A percentile compares a stretch with the other conserved stretches of the same genome.
Conservation (phyloP, 2,888 invertebrate species). For the Lacanobia wlatinum region DNA sequence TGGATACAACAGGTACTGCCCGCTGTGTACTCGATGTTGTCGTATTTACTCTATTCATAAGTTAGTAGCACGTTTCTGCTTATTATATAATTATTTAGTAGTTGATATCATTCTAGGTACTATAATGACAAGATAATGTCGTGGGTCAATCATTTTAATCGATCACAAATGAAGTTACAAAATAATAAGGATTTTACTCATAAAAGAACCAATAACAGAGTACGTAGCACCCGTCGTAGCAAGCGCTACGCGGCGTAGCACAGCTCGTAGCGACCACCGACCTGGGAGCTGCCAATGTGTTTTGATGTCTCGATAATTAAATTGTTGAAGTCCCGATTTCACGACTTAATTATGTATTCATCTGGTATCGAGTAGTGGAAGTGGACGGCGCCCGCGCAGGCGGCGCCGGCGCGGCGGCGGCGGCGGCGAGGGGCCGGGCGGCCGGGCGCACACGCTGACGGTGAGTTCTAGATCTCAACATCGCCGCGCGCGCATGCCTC, state of each 20-base stretch:
- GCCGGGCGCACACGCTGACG: constrained; percentile 74
- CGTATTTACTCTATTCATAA: constrained; percentile 27
- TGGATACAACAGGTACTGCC: constrained; percentile 93
- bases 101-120: constrained; percentile 19
- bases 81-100: constrained; percentile 46
- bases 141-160: background rate
- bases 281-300: constrained; percentile 21
- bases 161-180: background rate
- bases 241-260: constrained; percentile 58
- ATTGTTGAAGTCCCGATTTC: constrained; percentile 64
- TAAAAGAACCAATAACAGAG: background rate
- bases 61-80: constrained; percentile 56
- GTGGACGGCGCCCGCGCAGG: constrained; percentile 68
- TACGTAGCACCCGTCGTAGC: constrained; percentile 53
- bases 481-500: constrained; percentile 86
- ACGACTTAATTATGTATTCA: constrained; percentile 70
- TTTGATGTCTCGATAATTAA: constrained; percentile 58
- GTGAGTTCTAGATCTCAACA: constrained; percentile 91
- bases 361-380: constrained; percentile 81
- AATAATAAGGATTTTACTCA: background rate
- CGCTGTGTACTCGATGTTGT: constrained; percentile 54
- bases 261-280: constrained; percentile 28
- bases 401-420: constrained; percentile 35
- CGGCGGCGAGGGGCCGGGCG: constrained; percentile 66
- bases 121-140: background rate